Percentiles rank a stretch among this genome's conserved stretches.
phyloP scores from a whole-genome alignment of 2,888 invertebrate genomes.

The Synergus japonicus region DNA sequence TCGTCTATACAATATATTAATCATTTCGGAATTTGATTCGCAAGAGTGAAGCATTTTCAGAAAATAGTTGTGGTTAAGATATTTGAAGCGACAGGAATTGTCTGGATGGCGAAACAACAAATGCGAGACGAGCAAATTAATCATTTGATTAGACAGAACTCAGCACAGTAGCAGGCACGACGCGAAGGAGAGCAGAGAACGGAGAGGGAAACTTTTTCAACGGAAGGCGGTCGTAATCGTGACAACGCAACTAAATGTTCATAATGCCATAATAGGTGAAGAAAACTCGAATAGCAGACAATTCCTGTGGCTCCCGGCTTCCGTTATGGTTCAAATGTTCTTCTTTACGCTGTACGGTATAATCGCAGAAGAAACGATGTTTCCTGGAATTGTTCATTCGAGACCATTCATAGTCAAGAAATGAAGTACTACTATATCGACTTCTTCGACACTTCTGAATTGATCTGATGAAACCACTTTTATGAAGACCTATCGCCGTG shows the following conservation, averaged over 20 bases:
- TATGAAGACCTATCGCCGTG: slow-evolving; percentile 6
- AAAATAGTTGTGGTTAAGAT: background rate
- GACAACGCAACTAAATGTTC: slow-evolving; percentile 75
- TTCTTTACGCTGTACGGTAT: slow-evolving; percentile 66
- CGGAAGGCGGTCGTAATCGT: slow-evolving; percentile 70
- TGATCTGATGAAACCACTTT: slow-evolving; percentile 12
- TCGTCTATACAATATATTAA: background rate
- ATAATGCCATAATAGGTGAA: slow-evolving; percentile 73
- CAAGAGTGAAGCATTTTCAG: background rate
- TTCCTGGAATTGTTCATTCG: slow-evolving; percentile 69
- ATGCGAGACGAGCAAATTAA: slow-evolving; percentile 50
- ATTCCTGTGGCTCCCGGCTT: slow-evolving; percentile 63
- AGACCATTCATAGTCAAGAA: slow-evolving; percentile 65
- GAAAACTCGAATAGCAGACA: slow-evolving; percentile 69
- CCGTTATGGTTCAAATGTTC: slow-evolving; percentile 69
- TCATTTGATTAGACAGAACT: slow-evolving; percentile 55
- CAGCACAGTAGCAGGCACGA: slow-evolving; percentile 44
- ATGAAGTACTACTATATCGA: slow-evolving; percentile 48
- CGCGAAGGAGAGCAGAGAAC: slow-evolving; percentile 38
- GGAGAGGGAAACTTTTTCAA: slow-evolving; percentile 54
- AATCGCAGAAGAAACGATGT: slow-evolving; percentile 59
- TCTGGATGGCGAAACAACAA: slow-evolving; percentile 5
- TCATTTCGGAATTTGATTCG: background rate
- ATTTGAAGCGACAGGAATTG: background rate
- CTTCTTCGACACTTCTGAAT: slow-evolving; percentile 26